Conservation (phyloP, 2,113 vertebrate genomes). For the Callipepla squamata region DNA sequence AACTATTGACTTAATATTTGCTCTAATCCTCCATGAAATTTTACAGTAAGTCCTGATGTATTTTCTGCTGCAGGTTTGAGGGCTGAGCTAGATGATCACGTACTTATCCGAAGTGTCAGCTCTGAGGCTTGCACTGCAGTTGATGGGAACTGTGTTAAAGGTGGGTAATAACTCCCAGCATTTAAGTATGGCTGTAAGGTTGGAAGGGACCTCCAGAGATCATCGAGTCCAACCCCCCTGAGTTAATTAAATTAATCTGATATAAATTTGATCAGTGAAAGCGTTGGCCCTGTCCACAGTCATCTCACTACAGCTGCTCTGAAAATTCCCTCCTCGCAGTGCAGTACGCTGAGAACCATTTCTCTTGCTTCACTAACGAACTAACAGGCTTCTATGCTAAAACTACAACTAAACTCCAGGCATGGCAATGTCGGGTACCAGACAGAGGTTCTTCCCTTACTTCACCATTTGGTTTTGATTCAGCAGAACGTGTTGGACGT, state of each 20-base stretch:
- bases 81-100: conserved; percentile 45
- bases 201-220: too few species aligned
- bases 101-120: neutral
- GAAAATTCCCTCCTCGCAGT: neutral
- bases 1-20: conserved; percentile 61
- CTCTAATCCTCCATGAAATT: conserved; percentile 51
- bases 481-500: accelerated
- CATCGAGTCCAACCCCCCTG: too few species aligned
- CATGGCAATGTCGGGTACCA: accelerated
- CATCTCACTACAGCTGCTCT: neutral
- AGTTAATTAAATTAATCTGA: neutral
- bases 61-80: conserved; percentile 55
- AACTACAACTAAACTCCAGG: neutral
- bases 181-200: conserved; percentile 5
- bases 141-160: conserved; percentile 1
- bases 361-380: neutral
- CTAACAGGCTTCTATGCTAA: neutral
- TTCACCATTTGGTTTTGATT: neutral
- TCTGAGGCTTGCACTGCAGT: neutral
- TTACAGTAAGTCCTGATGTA: conserved; percentile 59
- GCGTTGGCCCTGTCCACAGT: neutral
- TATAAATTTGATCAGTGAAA: neutral
- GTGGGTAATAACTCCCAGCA: neutral
- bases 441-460: neutral
- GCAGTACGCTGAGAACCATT: neutral